A percentile compares a stretch with the other conserved stretches of the same genome.
Conservation (phyloP, 2,113 vertebrate genomes). For the Lanius collurio region DNA sequence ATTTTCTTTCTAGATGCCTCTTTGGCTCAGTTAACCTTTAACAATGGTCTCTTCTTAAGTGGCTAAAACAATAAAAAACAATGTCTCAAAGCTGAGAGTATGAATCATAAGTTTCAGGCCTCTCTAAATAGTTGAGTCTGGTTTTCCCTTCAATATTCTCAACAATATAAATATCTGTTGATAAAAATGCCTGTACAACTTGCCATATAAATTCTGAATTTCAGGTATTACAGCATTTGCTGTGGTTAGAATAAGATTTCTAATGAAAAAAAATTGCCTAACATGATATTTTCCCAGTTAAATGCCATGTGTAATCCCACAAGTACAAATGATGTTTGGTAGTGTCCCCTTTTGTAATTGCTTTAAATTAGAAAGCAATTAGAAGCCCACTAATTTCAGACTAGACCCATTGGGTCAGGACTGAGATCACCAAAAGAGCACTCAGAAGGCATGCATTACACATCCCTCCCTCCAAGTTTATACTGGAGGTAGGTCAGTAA, state of each 20-base stretch:
- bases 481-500: slow-evolving; percentile 18
- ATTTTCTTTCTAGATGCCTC: slow-evolving; percentile 32
- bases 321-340: slow-evolving; percentile 46
- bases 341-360: slow-evolving; percentile 54
- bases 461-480: slow-evolving; percentile 3
- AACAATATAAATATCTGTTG: neutral
- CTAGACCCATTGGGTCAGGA: slow-evolving; percentile 51
- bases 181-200: neutral
- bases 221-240: neutral
- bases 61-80: slow-evolving; percentile 43
- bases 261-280: neutral
- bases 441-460: slow-evolving; percentile 5
- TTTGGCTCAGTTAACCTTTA: slow-evolving; percentile 56
- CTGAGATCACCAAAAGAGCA: slow-evolving; percentile 29
- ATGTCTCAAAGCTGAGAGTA: neutral
- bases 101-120: slow-evolving; percentile 31
- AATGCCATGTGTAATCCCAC: neutral
- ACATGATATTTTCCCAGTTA: neutral
- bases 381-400: slow-evolving; percentile 60
- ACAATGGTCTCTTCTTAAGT: slow-evolving; percentile 14
- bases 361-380: slow-evolving; percentile 72
- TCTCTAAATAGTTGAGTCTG: neutral
- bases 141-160: neutral
- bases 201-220: neutral
- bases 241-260: neutral